Base-by-base conservation (phyloP, 2,113 vertebrate genomes). In the Prionailurus viverrinus region DNA sequence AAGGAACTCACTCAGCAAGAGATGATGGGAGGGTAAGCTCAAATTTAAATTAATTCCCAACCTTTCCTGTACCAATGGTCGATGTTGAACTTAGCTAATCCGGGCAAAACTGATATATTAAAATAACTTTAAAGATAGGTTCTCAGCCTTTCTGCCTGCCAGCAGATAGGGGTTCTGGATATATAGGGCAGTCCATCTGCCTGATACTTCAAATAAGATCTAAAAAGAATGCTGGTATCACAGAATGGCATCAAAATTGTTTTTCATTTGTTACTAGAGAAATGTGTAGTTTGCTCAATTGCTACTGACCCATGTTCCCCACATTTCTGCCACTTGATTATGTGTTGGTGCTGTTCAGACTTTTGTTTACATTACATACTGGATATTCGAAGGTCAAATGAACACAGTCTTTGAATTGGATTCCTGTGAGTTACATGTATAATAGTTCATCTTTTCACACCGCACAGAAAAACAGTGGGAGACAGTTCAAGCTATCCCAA, bases 391-490 rank as follows among this genome's bases (percentile, higher is more conserved):
- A 98, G 97, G 97, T 98, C 98, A 98, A 98, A 98, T 36, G 94
- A 98, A n/a, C 74, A 95, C 83, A 96, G 80, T 78, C 98, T 98
- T 98, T 98, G 93, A 98, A 96, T 98, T 93, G 94, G 84, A 98
- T 97, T 96, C 89, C 89, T 96, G 86, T 79, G 90, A 97, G 78
- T 97, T 98, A 91, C 80, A 65, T 92, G 91, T 88, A 84, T 97
- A 98, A 96, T 91, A 98, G 96, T 97, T 98, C 96, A 98, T 98
- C 82, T 98, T 97, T 94, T 98, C 98, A 98, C 90, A 94, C 45
- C 95, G 96, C 68, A 95, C 96, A 76, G 79, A 96, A 96, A 98
- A 97, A 94, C 88, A 97, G 89, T 89, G 51, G 16, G 68, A 93
- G 65, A 85, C 79, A 94, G 80, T 97, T 97, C 81, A 97, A 86